Percentiles rank a stretch among this genome's conserved stretches.
phyloP scores from a whole-genome alignment of 1,140 invertebrate genomes.

The Brachionus asplanchnoidis region DNA sequence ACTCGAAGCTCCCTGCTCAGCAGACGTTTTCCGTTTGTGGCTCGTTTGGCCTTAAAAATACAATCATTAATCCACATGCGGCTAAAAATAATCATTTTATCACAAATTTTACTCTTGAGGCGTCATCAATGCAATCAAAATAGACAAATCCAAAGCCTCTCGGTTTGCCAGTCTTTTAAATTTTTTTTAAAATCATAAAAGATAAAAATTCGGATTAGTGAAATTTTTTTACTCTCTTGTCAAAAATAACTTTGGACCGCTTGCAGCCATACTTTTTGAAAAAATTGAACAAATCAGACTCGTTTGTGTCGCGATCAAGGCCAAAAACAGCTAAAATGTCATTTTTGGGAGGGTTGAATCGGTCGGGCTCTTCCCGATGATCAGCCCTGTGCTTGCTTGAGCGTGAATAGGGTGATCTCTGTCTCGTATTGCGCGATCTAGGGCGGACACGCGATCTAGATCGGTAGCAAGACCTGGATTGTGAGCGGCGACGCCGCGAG shows the following conservation, averaged over 20 bases:
- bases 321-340: constrained; percentile 23
- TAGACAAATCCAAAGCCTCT: constrained; percentile 41
- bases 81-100: neutral
- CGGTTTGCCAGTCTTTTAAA: constrained; percentile 11
- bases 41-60: constrained; percentile 31
- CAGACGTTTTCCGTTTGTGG: constrained; percentile 1
- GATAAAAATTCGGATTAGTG: neutral
- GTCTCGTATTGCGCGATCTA: neutral
- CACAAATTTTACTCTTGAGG: constrained; percentile 33
- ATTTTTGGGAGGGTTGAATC: neutral
- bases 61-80: neutral
- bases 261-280: constrained; percentile 25
- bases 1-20: neutral
- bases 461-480: neutral
- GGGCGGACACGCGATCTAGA: neutral
- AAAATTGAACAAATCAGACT: constrained; percentile 5
- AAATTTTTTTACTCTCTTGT: constrained; percentile 25
- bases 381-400: neutral
- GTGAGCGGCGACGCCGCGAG: neutral
- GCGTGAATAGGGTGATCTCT: neutral
- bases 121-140: constrained; percentile 20
- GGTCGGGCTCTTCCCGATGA: neutral
- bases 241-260: constrained; percentile 19
- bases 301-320: constrained; percentile 4
- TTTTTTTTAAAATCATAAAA: neutral